phyloP scores from a whole-genome alignment of 2,888 invertebrate species.

The Tethea ocularis region DNA sequence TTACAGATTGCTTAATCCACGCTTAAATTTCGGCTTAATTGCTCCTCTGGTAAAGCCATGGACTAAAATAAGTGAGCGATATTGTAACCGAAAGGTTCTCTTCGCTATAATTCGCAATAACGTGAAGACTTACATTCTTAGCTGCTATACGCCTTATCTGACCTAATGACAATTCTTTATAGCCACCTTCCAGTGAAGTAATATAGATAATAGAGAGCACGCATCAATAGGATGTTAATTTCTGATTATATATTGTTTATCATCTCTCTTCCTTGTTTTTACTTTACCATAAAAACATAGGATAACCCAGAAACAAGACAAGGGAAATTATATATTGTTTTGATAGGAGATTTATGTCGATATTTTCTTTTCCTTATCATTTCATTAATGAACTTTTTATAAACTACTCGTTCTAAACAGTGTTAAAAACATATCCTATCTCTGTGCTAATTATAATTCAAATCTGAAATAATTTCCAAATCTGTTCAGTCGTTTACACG shows the following conservation, averaged over 20 bases:
- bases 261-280: not conserved
- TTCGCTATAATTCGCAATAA: constrained; percentile 39
- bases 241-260: not conserved
- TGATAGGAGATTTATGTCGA: not conserved
- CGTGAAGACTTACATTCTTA: constrained; percentile 31
- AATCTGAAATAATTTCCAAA: too few relatives aligned
- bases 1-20: constrained; percentile 9
- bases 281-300: not conserved
- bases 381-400: not conserved
- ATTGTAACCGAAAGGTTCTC: constrained; percentile 4
- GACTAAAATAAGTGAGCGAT: constrained; percentile 7
- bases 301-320: not conserved
- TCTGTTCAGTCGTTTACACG: too few relatives aligned
- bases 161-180: constrained; percentile 39
- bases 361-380: not conserved
- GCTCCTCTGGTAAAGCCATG: constrained; percentile 1
- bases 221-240: constrained; percentile 1
- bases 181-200: constrained; percentile 36
- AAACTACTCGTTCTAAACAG: too few relatives aligned
- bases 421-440: too few relatives aligned
- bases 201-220: constrained; percentile 39
- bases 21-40: not conserved
- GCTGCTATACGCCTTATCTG: constrained; percentile 44
- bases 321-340: not conserved
- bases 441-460: too few relatives aligned